Evolutionary conservation across 2,113 vertebrate genomes (phyloP).

Genomic region (Tinamus guttatus): DNA sequence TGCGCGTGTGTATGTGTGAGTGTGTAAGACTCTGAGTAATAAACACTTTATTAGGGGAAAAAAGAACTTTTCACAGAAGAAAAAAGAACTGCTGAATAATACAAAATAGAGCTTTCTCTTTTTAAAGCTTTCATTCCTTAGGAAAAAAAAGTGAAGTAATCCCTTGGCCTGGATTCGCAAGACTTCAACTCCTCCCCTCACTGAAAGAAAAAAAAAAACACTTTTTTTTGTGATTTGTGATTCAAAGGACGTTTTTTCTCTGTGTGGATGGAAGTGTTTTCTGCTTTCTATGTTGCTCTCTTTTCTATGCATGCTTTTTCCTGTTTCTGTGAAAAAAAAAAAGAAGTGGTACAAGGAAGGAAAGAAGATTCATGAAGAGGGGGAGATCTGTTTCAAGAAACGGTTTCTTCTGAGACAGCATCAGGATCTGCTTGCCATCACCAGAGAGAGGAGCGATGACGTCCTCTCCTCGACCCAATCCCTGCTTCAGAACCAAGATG

Average conservation of each 20-base stretch:
- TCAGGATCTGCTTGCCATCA: background rate
- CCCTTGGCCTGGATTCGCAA: constrained; percentile 39
- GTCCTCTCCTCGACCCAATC: background rate
- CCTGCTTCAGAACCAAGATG: background rate
- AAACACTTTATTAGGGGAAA: constrained; percentile 10
- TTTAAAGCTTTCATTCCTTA: constrained; percentile 12
- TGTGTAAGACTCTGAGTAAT: constrained; percentile 10
- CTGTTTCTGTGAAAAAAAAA: background rate
- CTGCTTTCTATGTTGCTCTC: no score
- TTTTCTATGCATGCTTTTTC: no score
- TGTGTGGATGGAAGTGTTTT: background rate
- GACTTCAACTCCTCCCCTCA: background rate
- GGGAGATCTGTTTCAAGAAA: background rate
- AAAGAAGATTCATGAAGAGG: background rate
- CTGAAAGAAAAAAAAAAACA: background rate
- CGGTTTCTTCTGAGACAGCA: background rate
- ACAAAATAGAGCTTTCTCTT: constrained; percentile 25
- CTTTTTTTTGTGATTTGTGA: constrained; percentile 2
- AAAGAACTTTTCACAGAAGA: background rate
- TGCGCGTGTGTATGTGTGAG: background rate
- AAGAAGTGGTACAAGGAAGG: background rate
- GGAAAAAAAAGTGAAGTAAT: constrained; percentile 1
- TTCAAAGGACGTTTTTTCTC: constrained; percentile 1
- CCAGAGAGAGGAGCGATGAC: background rate
- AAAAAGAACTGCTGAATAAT: constrained; percentile 64